These are phyloP conservation scores for Hippocampus mohnikei DNA, from an alignment of 2,113 vertebrate genomes.

Conservation along the genomic window DNA sequence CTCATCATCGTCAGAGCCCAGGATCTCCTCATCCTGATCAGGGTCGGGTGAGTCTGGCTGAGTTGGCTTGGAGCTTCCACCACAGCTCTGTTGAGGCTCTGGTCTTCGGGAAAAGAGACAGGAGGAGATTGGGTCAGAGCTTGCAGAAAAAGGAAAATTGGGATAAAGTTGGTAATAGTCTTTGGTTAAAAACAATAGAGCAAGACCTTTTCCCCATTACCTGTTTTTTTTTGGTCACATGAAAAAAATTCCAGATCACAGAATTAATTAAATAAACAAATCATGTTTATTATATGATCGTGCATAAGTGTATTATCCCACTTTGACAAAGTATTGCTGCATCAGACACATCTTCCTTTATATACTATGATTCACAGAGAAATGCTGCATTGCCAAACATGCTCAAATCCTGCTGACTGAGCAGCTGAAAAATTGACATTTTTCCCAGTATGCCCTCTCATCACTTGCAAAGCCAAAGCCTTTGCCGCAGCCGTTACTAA, in stretches of 20 bases:
- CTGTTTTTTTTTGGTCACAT: not conserved
- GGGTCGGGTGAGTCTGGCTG: conserved; percentile 82
- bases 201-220: not conserved
- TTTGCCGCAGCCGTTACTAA: conserved; percentile 3
- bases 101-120: conserved; percentile 70
- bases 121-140: not conserved
- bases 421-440: conserved; percentile 6
- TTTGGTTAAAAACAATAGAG: not conserved
- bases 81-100: conserved; percentile 76
- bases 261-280: not conserved
- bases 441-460: not conserved
- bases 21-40: conserved; percentile 92
- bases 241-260: not conserved
- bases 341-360: not conserved
- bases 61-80: conserved; percentile 72
- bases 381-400: conserved; percentile 10
- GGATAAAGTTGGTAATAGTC: not conserved
- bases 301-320: not conserved
- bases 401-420: conserved; percentile 12
- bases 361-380: not conserved
- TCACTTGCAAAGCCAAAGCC: not conserved
- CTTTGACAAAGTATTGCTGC: not conserved
- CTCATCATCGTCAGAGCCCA: conserved; percentile 96
- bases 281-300: not conserved
- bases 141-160: not conserved